Evolutionary conservation across 2,113 vertebrate genomes (phyloP).

Genomic region (Thomomys bottae): DNA sequence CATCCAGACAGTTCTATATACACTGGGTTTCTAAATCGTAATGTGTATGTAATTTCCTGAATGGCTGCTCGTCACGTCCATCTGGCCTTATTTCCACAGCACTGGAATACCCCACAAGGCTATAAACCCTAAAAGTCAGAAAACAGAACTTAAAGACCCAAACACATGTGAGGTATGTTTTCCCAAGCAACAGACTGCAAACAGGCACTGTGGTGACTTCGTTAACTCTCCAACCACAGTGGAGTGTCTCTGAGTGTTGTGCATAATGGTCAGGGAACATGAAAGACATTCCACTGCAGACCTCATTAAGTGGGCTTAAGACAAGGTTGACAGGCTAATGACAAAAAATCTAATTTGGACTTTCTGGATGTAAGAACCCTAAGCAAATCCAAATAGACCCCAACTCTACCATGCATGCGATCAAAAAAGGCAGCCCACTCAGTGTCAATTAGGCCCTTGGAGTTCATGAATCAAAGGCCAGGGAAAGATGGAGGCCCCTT

Average conservation of each 20-base stretch:
- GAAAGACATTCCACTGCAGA: conserved; percentile 70
- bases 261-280: conserved; percentile 53
- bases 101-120: conserved; percentile 68
- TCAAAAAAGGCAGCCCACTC: conserved; percentile 34
- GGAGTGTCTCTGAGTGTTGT: conserved; percentile 16
- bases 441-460: conserved; percentile 7
- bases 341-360: conserved; percentile 73
- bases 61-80: conserved; percentile 78
- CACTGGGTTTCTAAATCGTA: conserved; percentile 71
- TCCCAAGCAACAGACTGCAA: conserved; percentile 62
- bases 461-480: conserved; percentile 43
- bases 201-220: conserved; percentile 41
- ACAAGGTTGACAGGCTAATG: conserved; percentile 65
- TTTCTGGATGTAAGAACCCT: conserved; percentile 61
- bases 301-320: conserved; percentile 72
- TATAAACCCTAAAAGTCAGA: conserved; percentile 79
- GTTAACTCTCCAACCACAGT: conserved; percentile 60
- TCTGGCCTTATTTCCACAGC: conserved; percentile 80
- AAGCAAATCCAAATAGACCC: conserved; percentile 55
- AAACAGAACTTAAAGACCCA: conserved; percentile 79
- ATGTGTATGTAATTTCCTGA: conserved; percentile 77
- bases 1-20: conserved; percentile 81
- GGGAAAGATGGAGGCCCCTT: background rate
- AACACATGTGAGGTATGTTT: conserved; percentile 75
- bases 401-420: background rate